Base-by-base conservation (phyloP, 2,888 invertebrate species). In the Acutogordius australiensis region DNA sequence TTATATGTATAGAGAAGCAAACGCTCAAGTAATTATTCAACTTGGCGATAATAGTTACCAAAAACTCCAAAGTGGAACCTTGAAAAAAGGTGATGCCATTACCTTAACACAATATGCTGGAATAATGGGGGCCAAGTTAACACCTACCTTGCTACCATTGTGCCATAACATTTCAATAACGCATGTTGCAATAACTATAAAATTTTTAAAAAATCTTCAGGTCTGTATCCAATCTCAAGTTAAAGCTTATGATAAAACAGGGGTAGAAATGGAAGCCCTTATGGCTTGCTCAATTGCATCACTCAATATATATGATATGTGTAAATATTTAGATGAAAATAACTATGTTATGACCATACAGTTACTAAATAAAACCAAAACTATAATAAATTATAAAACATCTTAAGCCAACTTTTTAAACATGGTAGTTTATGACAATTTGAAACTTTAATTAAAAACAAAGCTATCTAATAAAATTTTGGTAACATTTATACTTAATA, bases 191-290 rank as follows among this genome's bases (percentile, higher is more conserved):
- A n/a, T n/a, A n/a, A n/a, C n/a, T n/a, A n/a, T n/a, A n/a, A n/a
- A n/a, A n/a, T n/a, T n/a, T n/a, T n/a, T n/a, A n/a, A n/a, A n/a
- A n/a, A n/a, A n/a, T n/a, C n/a, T n/a, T n/a, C n/a, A n/a, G 64
- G 72, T 72, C 62, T 66, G 67, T 63, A 77, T 76, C 27, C 69
- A 70, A 60, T 78, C 81, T 2, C 75, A 74, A 57, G 80, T 79
- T 2, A 75, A 76, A 61, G 80, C 81, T 64, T 72, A 71, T 13
- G 81, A 79, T 0, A 78, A 78, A 67, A 91, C 91, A 0, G 91
- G 91, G 0, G 87, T 86, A 0, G 97, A 97, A 76, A 97, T 99
- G 91, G 97, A 97, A 74, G 94, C 94, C 30, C 73, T 97, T 61
- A 82, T 81, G 2, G 90, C 86, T 4, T 85, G 80, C 59, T 77